Percentiles rank a stretch among this genome's conserved stretches.
Evolutionary conservation across 2,113 vertebrate genomes (phyloP).

Genomic region (Melanotaenia duboulayi): DNA sequence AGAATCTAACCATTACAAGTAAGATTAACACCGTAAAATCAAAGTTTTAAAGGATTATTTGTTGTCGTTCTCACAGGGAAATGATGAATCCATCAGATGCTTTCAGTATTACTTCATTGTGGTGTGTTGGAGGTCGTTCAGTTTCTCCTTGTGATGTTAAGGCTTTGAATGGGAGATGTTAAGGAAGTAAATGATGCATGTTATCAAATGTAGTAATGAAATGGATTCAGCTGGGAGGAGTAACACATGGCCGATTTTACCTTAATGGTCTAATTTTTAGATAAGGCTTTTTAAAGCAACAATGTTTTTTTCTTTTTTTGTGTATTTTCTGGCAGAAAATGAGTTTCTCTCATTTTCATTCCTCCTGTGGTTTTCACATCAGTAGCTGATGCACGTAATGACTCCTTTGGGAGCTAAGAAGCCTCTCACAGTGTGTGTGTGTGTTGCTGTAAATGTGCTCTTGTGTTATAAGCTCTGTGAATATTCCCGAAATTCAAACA

Average conservation of each 20-base stretch:
- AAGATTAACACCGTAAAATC: no score
- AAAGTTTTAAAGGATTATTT: no score
- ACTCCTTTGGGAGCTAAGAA: constrained; percentile 24
- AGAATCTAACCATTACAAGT: no score
- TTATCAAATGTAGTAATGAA: background rate
- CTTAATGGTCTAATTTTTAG: constrained; percentile 25
- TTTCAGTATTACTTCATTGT: background rate
- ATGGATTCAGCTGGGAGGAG: constrained; percentile 8
- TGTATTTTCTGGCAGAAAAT: background rate
- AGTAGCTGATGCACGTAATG: background rate
- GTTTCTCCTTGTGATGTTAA: no score
- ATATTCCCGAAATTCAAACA: no score
- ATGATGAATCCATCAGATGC: background rate
- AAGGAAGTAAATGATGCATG: background rate
- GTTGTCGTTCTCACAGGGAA: no score
- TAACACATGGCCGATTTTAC: constrained; percentile 9
- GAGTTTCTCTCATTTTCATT: constrained; percentile 6
- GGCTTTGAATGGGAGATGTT: no score
- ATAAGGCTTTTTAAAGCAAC: background rate
- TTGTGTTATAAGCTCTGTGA: background rate
- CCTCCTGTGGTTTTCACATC: background rate
- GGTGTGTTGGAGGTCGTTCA: background rate
- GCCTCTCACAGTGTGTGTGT: background rate
- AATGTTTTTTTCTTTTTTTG: background rate
- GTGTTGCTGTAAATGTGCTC: background rate